Base-by-base conservation (phyloP, 2,888 invertebrate species). In the Theretra japonica region DNA sequence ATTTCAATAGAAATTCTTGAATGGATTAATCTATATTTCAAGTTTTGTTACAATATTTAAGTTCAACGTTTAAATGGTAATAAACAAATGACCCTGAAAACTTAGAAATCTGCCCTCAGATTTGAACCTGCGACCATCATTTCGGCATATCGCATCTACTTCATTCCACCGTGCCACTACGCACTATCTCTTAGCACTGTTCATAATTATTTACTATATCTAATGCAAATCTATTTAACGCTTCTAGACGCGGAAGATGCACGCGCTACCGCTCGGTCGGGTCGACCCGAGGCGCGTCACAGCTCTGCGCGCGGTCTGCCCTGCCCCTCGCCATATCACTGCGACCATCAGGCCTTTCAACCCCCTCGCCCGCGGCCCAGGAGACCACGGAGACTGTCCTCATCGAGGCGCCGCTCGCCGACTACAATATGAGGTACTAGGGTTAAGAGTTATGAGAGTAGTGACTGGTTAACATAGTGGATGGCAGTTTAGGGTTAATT, bases 241-340 rank as follows among this genome's bases (percentile, higher is more conserved):
- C 8, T 48, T 48, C 41, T 65, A 65, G 97, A 86, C 95, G 96
- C 76, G 96, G 97, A 30, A 95, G 97, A 78, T 96, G 96, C 76
- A 95, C 96, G 71, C 94, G 96, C 73, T 96, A 96, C 91, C 95
- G 96, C 70, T 96, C 97, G 4, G 97, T 96, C 11, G 96, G 96
- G 25, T 96, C 97, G 65, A 95, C 96, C 17, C 94, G 97, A 5
- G 96, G 97, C 19, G 96, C 97, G 0, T 95, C 96, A 4, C 96
- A 96, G 82, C 91, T 97, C 15, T 97, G 97, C 83, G 96, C 96
- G 4, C 95, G 96, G 23, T 96, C 97, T 28, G 96, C 97, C 0
- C 90, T 97, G 19, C 97, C 97, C 0, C 86, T 97, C 79, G 97
- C 97, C 75, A 96, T 97, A 85, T 97, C 97, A 76, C 95, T 97